Evolutionary conservation across 1,140 invertebrate species (phyloP).

Genomic region (Triops cancriformis): DNA sequence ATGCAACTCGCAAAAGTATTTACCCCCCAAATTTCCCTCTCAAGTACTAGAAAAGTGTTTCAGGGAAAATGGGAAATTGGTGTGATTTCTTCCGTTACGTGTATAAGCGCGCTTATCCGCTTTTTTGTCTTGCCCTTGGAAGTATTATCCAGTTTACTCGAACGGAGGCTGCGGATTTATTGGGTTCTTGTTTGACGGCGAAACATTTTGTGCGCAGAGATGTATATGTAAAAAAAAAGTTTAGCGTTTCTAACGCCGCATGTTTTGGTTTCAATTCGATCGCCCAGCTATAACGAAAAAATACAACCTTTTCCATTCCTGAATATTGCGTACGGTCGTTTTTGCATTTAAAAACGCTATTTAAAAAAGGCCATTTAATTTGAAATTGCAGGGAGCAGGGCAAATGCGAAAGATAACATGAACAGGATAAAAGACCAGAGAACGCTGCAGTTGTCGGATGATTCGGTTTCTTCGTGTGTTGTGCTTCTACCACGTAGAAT

Average conservation of each 20-base stretch:
- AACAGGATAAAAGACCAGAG: too few species aligned
- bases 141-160: background rate
- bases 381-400: too few species aligned
- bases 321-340: background rate
- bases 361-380: too few species aligned
- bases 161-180: background rate
- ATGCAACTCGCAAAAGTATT: background rate
- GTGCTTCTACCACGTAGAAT: too few species aligned
- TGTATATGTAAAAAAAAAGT: background rate
- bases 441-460: too few species aligned
- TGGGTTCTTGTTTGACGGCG: background rate
- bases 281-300: background rate
- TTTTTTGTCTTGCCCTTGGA: background rate
- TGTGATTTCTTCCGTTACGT: background rate
- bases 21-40: background rate
- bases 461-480: too few species aligned
- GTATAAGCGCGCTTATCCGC: background rate
- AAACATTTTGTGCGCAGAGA: background rate
- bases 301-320: constrained; percentile 8
- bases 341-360: too few species aligned
- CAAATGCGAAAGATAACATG: too few species aligned
- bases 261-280: background rate
- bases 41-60: background rate
- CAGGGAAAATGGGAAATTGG: background rate
- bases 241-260: background rate